These are phyloP conservation scores for Echinometra lucunter DNA, from an alignment of 53 echinoderm and acorn worm species.

Conservation along the genomic window DNA sequence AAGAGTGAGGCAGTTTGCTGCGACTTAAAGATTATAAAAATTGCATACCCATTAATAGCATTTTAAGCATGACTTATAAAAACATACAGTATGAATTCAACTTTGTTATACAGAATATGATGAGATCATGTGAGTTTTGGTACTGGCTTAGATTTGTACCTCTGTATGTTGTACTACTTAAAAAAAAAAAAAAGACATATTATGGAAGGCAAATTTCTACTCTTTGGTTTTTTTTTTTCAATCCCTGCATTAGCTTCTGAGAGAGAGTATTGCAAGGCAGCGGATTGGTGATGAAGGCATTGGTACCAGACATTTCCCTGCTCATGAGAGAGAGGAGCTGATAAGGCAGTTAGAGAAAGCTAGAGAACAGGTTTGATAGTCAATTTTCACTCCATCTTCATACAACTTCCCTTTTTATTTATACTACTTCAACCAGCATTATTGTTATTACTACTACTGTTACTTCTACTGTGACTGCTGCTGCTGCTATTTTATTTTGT, in stretches of 20 bases:
- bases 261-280: constrained; percentile 97
- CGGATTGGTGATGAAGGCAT: constrained; percentile 96
- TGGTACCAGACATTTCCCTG: constrained; percentile 92
- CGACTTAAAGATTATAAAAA: too few species aligned
- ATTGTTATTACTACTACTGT: too few species aligned
- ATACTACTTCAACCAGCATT: too few species aligned
- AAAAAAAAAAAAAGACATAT: background rate
- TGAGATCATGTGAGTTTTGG: too few species aligned
- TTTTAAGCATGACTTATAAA: too few species aligned
- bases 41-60: too few species aligned
- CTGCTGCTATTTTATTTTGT: too few species aligned
- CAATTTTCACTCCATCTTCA: background rate
- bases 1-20: too few species aligned
- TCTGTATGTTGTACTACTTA: background rate
- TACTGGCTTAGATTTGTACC: too few species aligned
- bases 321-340: constrained; percentile 92
- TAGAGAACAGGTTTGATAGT: constrained; percentile 85
- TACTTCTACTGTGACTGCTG: too few species aligned
- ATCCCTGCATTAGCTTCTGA: constrained; percentile 76
- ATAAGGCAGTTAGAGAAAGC: constrained; percentile 90
- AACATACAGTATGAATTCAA: too few species aligned
- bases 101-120: too few species aligned
- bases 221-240: background rate
- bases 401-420: background rate
- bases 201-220: background rate